A percentile compares a stretch with the other conserved stretches of the same genome.
Evolutionary conservation across 64 coral and sea anemone species (phyloP).

Genomic region (Cladopsammia gracilis): DNA sequence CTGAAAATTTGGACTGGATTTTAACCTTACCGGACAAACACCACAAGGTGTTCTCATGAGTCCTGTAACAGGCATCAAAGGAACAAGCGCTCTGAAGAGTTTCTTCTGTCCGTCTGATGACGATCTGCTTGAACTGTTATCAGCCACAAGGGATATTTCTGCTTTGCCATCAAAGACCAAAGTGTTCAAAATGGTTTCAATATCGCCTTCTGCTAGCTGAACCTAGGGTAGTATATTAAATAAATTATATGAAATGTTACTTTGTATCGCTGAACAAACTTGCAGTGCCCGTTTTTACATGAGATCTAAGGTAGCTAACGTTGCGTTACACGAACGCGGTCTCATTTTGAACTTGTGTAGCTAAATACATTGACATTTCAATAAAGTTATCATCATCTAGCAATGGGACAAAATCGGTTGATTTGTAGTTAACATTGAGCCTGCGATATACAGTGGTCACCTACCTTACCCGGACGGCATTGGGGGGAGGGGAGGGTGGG

Average conservation of each 20-base stretch:
- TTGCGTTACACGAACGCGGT: too few species aligned
- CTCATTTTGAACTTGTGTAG: too few species aligned
- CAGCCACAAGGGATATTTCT: constrained; percentile 84
- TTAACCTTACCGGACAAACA: constrained; percentile 87
- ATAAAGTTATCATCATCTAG: too few species aligned
- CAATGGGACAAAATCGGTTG: too few species aligned
- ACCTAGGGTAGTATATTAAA: constrained; percentile 43
- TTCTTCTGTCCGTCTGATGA: constrained; percentile 73
- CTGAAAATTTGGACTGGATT: background rate
- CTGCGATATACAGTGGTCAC: too few species aligned
- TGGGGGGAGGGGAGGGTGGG: too few species aligned
- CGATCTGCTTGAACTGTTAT: constrained; percentile 67
- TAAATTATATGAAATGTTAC: background rate
- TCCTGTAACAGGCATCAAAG: constrained; percentile 77
- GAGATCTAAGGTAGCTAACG: too few species aligned
- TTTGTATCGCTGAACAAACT: too few species aligned
- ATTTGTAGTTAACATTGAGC: too few species aligned
- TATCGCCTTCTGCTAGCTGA: constrained; percentile 88
- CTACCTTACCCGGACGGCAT: too few species aligned
- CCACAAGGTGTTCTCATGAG: constrained; percentile 94
- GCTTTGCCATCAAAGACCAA: constrained; percentile 97
- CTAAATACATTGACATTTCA: too few species aligned
- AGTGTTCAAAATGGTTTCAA: constrained; percentile 96
- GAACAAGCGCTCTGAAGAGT: constrained; percentile 76
- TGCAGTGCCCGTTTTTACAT: too few species aligned